phyloP scores from a whole-genome alignment of 2,888 invertebrate genomes.

The Lasius platythorax region DNA sequence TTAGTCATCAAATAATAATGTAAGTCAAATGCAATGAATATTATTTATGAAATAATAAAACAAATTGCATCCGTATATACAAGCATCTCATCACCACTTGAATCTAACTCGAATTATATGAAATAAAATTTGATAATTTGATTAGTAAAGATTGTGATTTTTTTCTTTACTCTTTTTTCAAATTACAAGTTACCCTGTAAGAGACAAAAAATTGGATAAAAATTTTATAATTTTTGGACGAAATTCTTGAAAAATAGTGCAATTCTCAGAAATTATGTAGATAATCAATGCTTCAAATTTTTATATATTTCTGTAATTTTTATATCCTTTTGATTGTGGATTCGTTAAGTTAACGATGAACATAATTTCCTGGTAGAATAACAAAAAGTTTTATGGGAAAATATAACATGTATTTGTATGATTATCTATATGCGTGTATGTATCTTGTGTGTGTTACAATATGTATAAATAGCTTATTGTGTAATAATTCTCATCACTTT shows the following conservation, averaged over 20 bases:
- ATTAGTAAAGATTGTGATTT: neutral
- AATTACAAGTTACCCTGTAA: neutral
- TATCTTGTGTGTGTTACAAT: slow-evolving; percentile 62
- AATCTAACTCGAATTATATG: neutral
- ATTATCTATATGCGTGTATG: slow-evolving; percentile 59
- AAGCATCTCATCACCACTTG: neutral
- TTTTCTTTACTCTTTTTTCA: neutral
- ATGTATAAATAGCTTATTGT: slow-evolving; percentile 61
- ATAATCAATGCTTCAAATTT: neutral
- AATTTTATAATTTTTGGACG: neutral
- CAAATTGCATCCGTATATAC: neutral
- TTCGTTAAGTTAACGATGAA: neutral
- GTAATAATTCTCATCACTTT: slow-evolving; percentile 33
- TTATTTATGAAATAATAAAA: neutral
- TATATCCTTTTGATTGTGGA: neutral
- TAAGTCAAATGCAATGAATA: neutral
- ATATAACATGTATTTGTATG: slow-evolving; percentile 74
- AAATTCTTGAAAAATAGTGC: neutral
- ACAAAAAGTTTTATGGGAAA: slow-evolving; percentile 66
- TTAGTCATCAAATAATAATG: neutral
- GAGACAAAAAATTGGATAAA: neutral
- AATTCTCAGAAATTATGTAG: neutral
- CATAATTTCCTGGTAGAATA: neutral
- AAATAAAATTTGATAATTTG: slow-evolving; percentile 6
- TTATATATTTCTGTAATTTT: neutral